Conservation (phyloP, 2,797 vertebrate species). For the Enteromius thamalakanensis region DNA sequence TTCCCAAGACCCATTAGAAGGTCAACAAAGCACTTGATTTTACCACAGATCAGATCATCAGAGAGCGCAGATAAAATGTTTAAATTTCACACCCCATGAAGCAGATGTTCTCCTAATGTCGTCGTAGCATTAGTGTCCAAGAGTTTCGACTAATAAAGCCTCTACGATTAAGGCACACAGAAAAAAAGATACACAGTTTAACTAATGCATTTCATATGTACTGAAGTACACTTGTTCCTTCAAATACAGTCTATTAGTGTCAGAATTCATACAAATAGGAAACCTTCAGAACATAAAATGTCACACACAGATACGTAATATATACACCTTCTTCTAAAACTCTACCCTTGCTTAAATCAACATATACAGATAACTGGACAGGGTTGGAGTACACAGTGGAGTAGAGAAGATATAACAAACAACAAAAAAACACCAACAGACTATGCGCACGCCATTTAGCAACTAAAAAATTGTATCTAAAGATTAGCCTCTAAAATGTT, state of each 20-base stretch:
- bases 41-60: background rate
- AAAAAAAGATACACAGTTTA: conserved; percentile 11
- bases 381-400: conserved; percentile 28
- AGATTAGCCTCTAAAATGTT: background rate
- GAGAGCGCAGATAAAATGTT: background rate
- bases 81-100: background rate
- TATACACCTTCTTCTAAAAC: conserved; percentile 46
- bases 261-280: conserved; percentile 30
- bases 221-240: conserved; percentile 6
- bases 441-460: conserved; percentile 8
- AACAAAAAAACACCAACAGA: background rate
- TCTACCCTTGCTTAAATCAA: conserved; percentile 35
- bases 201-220: conserved; percentile 15
- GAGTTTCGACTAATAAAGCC: conserved; percentile 1
- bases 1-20: background rate
- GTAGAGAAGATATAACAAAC: background rate
- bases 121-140: conserved; percentile 21
- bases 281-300: conserved; percentile 16
- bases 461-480: background rate
- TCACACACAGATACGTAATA: conserved; percentile 32
- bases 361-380: conserved; percentile 50
- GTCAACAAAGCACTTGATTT: conserved; percentile 1
- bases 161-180: conserved; percentile 33
- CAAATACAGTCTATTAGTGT: conserved; percentile 22
- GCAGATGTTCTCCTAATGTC: background rate